Base-by-base conservation (phyloP, 1,140 invertebrate genomes). In the Theocolax elegans region DNA sequence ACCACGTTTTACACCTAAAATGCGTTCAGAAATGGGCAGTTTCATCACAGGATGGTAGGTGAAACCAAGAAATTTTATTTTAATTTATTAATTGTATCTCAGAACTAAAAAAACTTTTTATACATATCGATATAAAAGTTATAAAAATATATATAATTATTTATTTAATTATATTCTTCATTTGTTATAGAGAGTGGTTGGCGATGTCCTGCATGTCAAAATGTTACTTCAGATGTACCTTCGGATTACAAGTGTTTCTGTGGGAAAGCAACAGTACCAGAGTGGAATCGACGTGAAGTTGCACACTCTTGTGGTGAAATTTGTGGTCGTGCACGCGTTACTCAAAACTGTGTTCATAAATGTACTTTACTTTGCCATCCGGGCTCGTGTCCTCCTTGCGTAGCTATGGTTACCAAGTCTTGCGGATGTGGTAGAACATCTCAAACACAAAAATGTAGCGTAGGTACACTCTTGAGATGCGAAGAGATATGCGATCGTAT, bases 161-260 rank as follows among this genome's bases (percentile, higher is more conserved):
- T 35, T 35, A 35, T 10, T 10, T 10, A 44, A 44, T 9, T 54
- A 9, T 54, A 49, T 60, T 1, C 23, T 71, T 58, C 56, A 27
- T 29, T 40, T 29, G 4, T 73, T 69, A 53, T 2, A 89, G 92
- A 94, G 51, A 89, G 88, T 23, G 91, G 91, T 75, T 99, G 97
- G 97, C 89, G 96, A 19, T 99, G 97, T 81, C 97, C 96, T 15
- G 94, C 94, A 0, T 97, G 95, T 80, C 94, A 96, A 79, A 92
- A 93, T 78, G 89, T 92, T 1, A 89, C 88, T 38, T 79, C 87
- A 9, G 85, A 87, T 13, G 85, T 93, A 27, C 95, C 94, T 1
- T 85, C 87, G 1, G 88, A 92, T 19, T 97, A 96, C 80, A 85
- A 86, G 13, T 97, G 95, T 76, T 96, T 95, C 81, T 96, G 95